Base-by-base conservation (phyloP, 2,888 invertebrate species). In the Mythimna ferrago region DNA sequence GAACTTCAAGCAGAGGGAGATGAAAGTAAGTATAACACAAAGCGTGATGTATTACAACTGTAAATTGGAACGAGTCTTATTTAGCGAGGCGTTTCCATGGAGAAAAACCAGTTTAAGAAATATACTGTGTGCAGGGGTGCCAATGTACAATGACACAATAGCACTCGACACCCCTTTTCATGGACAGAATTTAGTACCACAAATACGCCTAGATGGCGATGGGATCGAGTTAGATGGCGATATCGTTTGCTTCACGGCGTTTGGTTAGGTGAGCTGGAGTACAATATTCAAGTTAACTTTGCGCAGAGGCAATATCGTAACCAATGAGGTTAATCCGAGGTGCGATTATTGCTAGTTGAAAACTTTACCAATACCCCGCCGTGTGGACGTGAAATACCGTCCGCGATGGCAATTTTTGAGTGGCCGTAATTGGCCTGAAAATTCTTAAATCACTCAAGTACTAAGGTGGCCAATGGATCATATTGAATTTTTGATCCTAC, bases 261-360 rank as follows among this genome's bases (percentile, higher is more conserved):
- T 72, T 63, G 48, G 73, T 65, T 35, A 35, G 73, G 64, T 7
- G 9, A 44, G 6, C 6, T 21, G 57, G 2, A 9, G 26, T 21
- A 11, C 1, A 0, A 6, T 5, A 2, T 1, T 66, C 41, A 0
- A 6, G 10, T 96, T 91, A 98, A 97, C 98, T 98, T 98, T 98
- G 98, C 98, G 98, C 98, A 98, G 98, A 97, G 98, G 98, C 98
- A 97, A 97, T 98, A 98, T 98, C 98, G 98, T 98, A 98, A 98
- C 98, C 98, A 97, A 98, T 98, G 98, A 98, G 97, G 98, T 97
- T 97, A 96, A 97, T 97, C 98, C 97, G 98, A 97, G 98, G 97
- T 97, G 98, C 97, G 97, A 97, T 98, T 98, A 98, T 98, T 98
- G 98, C 98, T 98, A 97, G 98, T 98, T 98, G 98, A 98, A 98